A percentile compares a stretch with the other conserved stretches of the same genome.
Evolutionary conservation across 2,888 invertebrate species (phyloP).

Genomic region (Eutolmus rufibarbis): DNA sequence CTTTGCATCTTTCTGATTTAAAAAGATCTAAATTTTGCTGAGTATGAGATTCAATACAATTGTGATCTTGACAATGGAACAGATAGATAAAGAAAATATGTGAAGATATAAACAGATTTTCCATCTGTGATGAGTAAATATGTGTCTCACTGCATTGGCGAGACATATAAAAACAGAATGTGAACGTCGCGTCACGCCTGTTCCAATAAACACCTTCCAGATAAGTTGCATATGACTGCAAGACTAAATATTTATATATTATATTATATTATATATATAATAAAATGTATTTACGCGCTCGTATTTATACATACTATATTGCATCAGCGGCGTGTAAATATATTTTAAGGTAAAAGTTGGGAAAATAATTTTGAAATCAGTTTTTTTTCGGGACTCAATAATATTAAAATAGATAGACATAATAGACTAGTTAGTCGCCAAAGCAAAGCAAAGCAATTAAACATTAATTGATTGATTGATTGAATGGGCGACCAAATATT

Average conservation of each 20-base stretch:
- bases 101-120: neutral
- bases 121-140: neutral
- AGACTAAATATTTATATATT: too few relatives aligned
- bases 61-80: neutral
- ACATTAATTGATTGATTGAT: too few relatives aligned
- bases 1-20: neutral
- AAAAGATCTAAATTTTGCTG: neutral
- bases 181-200: neutral
- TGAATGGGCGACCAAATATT: too few relatives aligned
- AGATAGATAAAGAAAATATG: neutral
- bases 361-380: neutral
- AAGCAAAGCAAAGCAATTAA: too few relatives aligned
- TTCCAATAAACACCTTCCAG: neutral
- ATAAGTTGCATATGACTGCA: neutral
- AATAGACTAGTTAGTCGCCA: too few relatives aligned
- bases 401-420: neutral
- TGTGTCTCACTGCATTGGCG: neutral
- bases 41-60: neutral
- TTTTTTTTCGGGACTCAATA: neutral
- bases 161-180: neutral
- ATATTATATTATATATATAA: too few relatives aligned
- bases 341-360: too few relatives aligned
- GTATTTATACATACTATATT: too few relatives aligned
- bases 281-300: too few relatives aligned
- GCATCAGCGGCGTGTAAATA: too few relatives aligned